Evolutionary conservation across 2,113 vertebrate species (phyloP).

Genomic region (Psophia crepitans): DNA sequence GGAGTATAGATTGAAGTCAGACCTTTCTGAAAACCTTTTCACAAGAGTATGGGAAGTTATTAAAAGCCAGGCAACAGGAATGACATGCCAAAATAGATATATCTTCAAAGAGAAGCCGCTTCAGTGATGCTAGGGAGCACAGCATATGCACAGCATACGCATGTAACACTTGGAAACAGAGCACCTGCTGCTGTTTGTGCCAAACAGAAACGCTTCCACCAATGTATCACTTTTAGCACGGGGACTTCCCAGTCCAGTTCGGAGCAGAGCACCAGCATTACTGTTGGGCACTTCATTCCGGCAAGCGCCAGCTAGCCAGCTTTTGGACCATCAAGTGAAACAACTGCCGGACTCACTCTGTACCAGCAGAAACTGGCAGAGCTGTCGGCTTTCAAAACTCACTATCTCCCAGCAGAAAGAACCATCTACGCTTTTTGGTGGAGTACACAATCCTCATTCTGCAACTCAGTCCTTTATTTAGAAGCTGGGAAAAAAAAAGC

Average conservation of each 20-base stretch:
- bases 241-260: background rate
- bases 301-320: background rate
- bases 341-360: background rate
- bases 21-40: background rate
- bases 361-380: background rate
- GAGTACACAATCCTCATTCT: background rate
- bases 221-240: background rate
- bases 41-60: background rate
- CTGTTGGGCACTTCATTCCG: background rate
- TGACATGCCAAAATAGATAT: background rate
- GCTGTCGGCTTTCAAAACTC: background rate
- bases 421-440: background rate
- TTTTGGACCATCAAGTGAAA: background rate
- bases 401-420: background rate
- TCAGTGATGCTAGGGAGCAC: background rate
- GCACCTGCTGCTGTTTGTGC: slow-evolving; percentile 43
- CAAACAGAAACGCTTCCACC: slow-evolving; percentile 13
- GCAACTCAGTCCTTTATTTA: background rate
- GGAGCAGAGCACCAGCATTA: background rate
- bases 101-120: slow-evolving; percentile 19
- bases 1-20: background rate
- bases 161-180: background rate
- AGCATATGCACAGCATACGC: background rate
- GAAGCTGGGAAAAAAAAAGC: background rate
- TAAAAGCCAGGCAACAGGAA: background rate